Percentiles rank a stretch among this genome's conserved stretches.
phyloP scores from a whole-genome alignment of 2,113 vertebrate genomes.

The Sinocyclocheilus anophthalmus region DNA sequence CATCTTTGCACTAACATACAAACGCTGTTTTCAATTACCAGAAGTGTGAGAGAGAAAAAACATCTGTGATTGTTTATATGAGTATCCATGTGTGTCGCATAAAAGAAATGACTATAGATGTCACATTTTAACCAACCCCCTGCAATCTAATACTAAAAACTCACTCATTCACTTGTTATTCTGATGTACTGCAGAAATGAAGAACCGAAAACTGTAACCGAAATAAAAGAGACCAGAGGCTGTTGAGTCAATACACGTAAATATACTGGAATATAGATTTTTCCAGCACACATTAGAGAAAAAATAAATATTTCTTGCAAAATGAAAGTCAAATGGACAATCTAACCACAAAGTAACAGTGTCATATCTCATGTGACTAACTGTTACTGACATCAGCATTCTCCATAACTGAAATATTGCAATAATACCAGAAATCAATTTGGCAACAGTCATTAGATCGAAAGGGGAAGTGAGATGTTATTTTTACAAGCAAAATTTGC shows the following conservation, averaged over 20 bases:
- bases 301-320: neutral
- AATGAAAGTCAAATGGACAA: constrained; percentile 14
- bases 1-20: constrained; percentile 51
- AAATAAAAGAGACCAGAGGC: neutral
- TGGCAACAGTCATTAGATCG: constrained; percentile 21
- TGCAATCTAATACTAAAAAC: neutral
- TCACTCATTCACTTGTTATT: constrained; percentile 3
- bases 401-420: neutral
- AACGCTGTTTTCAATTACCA: constrained; percentile 69
- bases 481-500: neutral
- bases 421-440: constrained; percentile 28
- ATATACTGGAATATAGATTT: constrained; percentile 41
- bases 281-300: neutral
- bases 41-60: constrained; percentile 55
- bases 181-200: neutral
- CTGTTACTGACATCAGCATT: constrained; percentile 29
- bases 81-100: neutral
- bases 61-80: constrained; percentile 15
- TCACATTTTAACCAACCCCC: no score
- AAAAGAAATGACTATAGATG: neutral
- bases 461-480: constrained; percentile 36
- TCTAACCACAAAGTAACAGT: constrained; percentile 8
- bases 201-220: constrained; percentile 25
- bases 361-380: constrained; percentile 28
- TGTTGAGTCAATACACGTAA: constrained; percentile 12